Evolutionary conservation across 2,888 invertebrate genomes (phyloP).

Genomic region (Seira musarum): DNA sequence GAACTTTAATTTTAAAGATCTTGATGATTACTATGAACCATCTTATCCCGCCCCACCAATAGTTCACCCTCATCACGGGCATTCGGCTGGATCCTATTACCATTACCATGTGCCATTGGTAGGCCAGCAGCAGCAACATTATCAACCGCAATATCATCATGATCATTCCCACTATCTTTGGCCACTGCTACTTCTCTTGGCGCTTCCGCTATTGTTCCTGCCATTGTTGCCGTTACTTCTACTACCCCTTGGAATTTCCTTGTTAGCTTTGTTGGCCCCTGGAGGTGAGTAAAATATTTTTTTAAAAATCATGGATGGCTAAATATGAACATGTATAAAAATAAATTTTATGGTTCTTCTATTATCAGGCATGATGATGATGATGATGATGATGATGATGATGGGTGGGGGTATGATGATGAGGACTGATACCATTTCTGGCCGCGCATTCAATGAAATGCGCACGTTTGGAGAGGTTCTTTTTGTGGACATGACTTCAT

Average conservation of each 20-base stretch:
- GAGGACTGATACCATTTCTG: constrained; percentile 37
- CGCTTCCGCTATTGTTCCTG: constrained; percentile 63
- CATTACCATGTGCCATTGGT: constrained; percentile 69
- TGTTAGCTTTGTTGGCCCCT: constrained; percentile 65
- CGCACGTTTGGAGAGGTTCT: constrained; percentile 62
- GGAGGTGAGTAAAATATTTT: constrained; percentile 65
- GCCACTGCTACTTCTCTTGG: constrained; percentile 61
- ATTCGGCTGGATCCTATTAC: constrained; percentile 67
- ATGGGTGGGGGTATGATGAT: constrained; percentile 46
- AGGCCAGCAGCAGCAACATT: constrained; percentile 64
- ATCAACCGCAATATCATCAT: constrained; percentile 56
- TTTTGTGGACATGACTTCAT: constrained; percentile 50
- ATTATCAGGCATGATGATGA: constrained; percentile 52
- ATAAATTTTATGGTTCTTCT: not conserved
- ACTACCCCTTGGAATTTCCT: constrained; percentile 65
- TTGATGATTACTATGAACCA: constrained; percentile 58
- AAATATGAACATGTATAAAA: constrained; percentile 24
- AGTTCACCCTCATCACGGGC: constrained; percentile 58
- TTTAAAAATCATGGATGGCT: constrained; percentile 29
- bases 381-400: constrained; percentile 60
- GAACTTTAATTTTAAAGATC: constrained; percentile 50
- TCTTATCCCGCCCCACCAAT: constrained; percentile 64
- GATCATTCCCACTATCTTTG: constrained; percentile 55
- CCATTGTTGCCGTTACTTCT: constrained; percentile 64
- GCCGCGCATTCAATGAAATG: constrained; percentile 55